Base-by-base conservation (phyloP, 2,888 invertebrate genomes). In the Latrodectus elegans region DNA sequence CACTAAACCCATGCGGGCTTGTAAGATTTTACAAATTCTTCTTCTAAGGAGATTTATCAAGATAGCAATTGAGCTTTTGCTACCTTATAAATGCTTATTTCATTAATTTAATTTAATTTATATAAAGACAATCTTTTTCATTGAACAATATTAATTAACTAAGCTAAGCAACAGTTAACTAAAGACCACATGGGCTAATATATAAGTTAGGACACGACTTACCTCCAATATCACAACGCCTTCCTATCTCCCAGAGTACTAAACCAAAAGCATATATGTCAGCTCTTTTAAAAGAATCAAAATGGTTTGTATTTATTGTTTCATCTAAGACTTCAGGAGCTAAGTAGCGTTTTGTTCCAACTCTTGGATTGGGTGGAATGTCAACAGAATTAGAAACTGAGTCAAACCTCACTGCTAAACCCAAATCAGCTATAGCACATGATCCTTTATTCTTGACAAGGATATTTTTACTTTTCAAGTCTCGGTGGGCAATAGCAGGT, bases 361-460 rank as follows among this genome's bases (percentile, higher is more conserved):
- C 98, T 88, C 98, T 94, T 93, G 97, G 96, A 91, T 97, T 98
- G 67, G 97, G 95, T 1, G 97, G 97, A 91, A 99, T 97, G 88
- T 92, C 92, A 38, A 93, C 91, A 0, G 96, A 96, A 92, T 98
- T 97, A 78, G 95, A 96, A 90, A 95, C 94, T 80, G 97, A 96
- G 91, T 97, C 97, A 92, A 98, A 98, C 26, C 98, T 94, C 64
- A 99, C 99, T 4, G 99, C 98, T 89, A 99, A 93, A 9, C 99
- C 99, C 89, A 99, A 93, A 93, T 99, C 99, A 8, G 98, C 99
- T 91, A 99, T 98, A 90, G 97, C 98, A 92, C 99, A 99, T 6
- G 96, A 96, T 91, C 97, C 94, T 73, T 88, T 89, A 65, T 83
- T 84, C 91, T 95, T 96, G 75, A 99, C 97, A 89, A 99, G 94